Evolutionary conservation across 2,888 invertebrate genomes (phyloP).

Genomic region (Dromius quadrimaculatus): DNA sequence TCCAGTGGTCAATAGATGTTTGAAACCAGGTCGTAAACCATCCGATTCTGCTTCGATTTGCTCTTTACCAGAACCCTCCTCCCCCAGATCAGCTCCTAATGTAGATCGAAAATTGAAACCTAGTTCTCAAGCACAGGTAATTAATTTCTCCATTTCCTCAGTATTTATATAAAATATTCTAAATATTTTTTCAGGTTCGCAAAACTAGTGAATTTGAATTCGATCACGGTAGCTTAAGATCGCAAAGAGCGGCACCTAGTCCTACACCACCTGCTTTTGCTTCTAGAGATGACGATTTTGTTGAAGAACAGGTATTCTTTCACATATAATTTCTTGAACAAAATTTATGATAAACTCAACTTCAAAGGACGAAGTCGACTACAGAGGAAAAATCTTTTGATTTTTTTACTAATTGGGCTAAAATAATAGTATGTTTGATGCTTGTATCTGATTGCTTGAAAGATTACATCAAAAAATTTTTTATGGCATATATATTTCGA

Average conservation of each 20-base stretch:
- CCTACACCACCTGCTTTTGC: slow-evolving; percentile 66
- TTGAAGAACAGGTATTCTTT: slow-evolving; percentile 40
- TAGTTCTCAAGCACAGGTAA: slow-evolving; percentile 67
- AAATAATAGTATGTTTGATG: too few species aligned
- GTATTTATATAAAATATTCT: neutral
- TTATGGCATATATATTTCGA: too few species aligned
- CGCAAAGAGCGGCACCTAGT: slow-evolving; percentile 69
- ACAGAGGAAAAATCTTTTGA: too few species aligned
- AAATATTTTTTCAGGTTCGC: slow-evolving; percentile 10
- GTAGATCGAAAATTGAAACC: slow-evolving; percentile 75
- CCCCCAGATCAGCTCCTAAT: slow-evolving; percentile 69
- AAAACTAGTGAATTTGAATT: slow-evolving; percentile 47
- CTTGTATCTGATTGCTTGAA: too few species aligned
- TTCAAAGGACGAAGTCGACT: too few species aligned
- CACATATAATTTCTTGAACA: too few species aligned
- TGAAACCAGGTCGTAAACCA: slow-evolving; percentile 78
- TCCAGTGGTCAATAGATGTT: slow-evolving; percentile 83
- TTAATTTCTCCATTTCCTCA: slow-evolving; percentile 1
- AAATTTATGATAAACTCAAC: too few species aligned
- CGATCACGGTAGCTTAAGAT: slow-evolving; percentile 39
- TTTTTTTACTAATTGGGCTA: too few species aligned
- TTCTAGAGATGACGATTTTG: slow-evolving; percentile 24
- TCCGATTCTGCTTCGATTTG: slow-evolving; percentile 66
- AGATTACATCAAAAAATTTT: too few species aligned
- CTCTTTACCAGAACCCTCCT: slow-evolving; percentile 64